Conservation (phyloP, 1,140 invertebrate species). For the Trichoplusia ni region DNA sequence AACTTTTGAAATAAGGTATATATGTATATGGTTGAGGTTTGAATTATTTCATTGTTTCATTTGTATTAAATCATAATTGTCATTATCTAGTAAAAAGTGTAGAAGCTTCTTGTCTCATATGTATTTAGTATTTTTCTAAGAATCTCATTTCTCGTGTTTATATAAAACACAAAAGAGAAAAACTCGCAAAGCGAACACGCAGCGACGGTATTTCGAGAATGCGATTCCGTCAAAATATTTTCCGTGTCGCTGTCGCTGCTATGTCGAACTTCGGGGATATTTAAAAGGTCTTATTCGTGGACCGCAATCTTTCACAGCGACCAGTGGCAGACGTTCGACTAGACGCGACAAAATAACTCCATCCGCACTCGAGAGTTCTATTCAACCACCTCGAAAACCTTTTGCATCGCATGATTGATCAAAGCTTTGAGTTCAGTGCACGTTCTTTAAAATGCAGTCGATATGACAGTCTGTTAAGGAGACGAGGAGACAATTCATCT, state of each 20-base stretch:
- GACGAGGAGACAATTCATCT: conserved; percentile 15
- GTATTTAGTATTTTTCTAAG: no score
- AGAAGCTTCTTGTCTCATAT: no score
- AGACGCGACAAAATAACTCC: conserved; percentile 67
- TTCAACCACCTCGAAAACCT: conserved; percentile 71
- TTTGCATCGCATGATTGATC: conserved; percentile 75
- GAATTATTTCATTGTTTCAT: background rate
- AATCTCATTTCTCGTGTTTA: no score
- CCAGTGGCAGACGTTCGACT: conserved; percentile 58
- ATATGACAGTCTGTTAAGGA: conserved; percentile 19
- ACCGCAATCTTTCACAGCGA: conserved; percentile 65
- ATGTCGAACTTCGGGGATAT: conserved; percentile 59
- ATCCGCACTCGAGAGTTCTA: conserved; percentile 58
- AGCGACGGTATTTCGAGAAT: conserved; percentile 42
- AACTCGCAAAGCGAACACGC: conserved; percentile 22
- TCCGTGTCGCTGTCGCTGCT: conserved; percentile 48
- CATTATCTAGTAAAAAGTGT: no score
- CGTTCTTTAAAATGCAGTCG: conserved; percentile 62
- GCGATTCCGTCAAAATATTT: conserved; percentile 58
- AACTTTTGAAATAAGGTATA: background rate
- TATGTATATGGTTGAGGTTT: no score
- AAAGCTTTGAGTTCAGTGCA: conserved; percentile 62
- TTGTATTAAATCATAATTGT: background rate
- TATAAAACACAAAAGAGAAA: background rate
- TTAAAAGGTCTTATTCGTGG: conserved; percentile 67